These are phyloP conservation scores for Ellobium chinense DNA, from an alignment of 2,888 invertebrate genomes.

Conservation along the genomic window DNA sequence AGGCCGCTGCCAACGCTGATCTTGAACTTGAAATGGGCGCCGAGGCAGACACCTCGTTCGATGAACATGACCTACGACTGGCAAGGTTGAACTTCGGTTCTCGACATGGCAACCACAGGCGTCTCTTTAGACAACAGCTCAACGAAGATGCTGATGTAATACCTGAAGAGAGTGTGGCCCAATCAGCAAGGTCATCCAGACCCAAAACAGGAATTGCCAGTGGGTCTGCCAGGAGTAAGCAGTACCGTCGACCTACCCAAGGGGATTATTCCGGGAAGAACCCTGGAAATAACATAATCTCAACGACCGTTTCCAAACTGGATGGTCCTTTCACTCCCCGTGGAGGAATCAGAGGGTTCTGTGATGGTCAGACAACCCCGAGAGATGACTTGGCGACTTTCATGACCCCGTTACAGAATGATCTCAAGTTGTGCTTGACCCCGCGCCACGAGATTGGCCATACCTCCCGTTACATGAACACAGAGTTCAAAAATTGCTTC, in stretches of 20 bases:
- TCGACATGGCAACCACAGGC: background rate
- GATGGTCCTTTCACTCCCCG: conserved; percentile 17
- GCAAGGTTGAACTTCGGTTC: background rate
- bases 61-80: background rate
- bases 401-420: background rate
- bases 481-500: too few species aligned
- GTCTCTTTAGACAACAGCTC: background rate
- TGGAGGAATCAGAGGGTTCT: background rate
- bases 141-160: background rate
- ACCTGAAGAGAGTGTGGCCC: conserved; percentile 3
- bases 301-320: background rate
- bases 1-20: background rate
- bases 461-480: too few species aligned
- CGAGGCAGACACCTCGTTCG: background rate
- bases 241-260: conserved; percentile 4
- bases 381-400: background rate
- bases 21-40: background rate
- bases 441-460: background rate
- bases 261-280: background rate
- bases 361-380: background rate
- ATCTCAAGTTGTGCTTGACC: background rate
- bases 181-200: conserved; percentile 30
- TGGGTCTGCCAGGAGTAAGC: conserved; percentile 26
- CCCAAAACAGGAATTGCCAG: conserved; percentile 37
- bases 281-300: background rate